A percentile compares a stretch with the other conserved stretches of the same genome.
Conservation (phyloP, 2,888 invertebrate species). For the Helicoverpa assulta region DNA sequence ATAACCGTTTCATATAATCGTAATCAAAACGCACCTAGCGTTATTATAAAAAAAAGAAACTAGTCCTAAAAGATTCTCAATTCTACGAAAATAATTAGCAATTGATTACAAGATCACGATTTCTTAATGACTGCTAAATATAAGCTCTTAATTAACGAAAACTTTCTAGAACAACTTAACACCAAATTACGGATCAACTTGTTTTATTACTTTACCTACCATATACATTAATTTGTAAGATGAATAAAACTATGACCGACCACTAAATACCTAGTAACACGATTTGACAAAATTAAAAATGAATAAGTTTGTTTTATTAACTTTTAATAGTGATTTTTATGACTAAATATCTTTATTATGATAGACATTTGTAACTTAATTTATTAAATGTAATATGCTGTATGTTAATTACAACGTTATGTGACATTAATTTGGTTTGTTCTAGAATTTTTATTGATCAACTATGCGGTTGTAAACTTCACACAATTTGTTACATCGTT, state of each 20-base stretch:
- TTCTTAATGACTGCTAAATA: constrained; percentile 28
- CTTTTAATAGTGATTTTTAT: constrained; percentile 17
- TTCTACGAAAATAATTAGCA: not conserved
- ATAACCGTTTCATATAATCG: too few species aligned
- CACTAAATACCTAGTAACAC: constrained; percentile 28
- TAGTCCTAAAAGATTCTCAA: constrained; percentile 13
- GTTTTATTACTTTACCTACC: constrained; percentile 21
- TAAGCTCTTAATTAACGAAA: constrained; percentile 27
- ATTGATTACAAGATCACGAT: constrained; percentile 7
- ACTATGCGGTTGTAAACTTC: constrained; percentile 27
- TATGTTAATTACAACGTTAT: constrained; percentile 33
- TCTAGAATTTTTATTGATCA: constrained; percentile 36
- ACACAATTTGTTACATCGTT: constrained; percentile 12
- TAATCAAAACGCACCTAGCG: too few species aligned
- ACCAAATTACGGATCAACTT: constrained; percentile 16
- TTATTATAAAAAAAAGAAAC: not conserved
- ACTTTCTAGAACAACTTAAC: constrained; percentile 42
- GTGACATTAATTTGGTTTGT: constrained; percentile 36
- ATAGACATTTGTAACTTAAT: constrained; percentile 18
- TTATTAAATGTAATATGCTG: constrained; percentile 23
- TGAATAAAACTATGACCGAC: too few species aligned
- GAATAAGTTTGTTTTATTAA: constrained; percentile 11
- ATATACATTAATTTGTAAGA: constrained; percentile 15
- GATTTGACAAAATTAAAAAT: constrained; percentile 29
- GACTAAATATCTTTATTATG: constrained; percentile 20